phyloP scores from a whole-genome alignment of 64 coral and sea anemone genomes.

The Hydrozoanthus tunicans region DNA sequence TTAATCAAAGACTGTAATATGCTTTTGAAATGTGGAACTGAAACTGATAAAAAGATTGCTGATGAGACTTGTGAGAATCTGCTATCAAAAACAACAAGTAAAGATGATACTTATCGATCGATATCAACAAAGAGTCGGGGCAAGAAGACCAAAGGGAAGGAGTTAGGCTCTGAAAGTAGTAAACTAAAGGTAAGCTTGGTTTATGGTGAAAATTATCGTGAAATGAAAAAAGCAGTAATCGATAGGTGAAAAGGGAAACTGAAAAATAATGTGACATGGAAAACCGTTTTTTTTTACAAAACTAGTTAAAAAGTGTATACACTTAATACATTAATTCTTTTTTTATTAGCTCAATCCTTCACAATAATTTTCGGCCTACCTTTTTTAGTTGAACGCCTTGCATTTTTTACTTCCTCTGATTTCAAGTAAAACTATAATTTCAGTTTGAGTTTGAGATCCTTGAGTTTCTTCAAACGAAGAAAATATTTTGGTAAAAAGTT shows the following conservation, averaged over 20 bases:
- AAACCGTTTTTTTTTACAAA: no score
- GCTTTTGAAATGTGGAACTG: not conserved
- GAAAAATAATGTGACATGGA: no score
- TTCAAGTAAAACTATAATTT: not conserved
- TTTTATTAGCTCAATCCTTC: no score
- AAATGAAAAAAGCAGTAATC: not conserved
- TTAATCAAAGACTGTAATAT: conserved; percentile 57
- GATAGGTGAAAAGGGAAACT: not conserved
- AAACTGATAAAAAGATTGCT: not conserved
- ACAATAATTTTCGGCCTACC: no score
- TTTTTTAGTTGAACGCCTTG: no score
- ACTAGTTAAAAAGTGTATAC: no score
- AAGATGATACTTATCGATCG: not conserved
- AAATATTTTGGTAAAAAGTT: no score
- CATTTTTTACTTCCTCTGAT: no score
- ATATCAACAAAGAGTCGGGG: not conserved
- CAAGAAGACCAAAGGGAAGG: conserved; percentile 45
- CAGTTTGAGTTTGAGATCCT: not conserved
- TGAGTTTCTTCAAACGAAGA: not conserved
- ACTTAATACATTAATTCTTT: no score
- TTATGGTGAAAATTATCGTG: not conserved
- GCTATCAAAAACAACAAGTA: not conserved
- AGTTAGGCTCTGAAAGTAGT: not conserved
- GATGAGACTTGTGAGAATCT: conserved; percentile 5
- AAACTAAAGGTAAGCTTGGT: conserved; percentile 31